Evolutionary conservation across 2,113 vertebrate species (phyloP).

Genomic region (Petrocephalus microphthalmus): DNA sequence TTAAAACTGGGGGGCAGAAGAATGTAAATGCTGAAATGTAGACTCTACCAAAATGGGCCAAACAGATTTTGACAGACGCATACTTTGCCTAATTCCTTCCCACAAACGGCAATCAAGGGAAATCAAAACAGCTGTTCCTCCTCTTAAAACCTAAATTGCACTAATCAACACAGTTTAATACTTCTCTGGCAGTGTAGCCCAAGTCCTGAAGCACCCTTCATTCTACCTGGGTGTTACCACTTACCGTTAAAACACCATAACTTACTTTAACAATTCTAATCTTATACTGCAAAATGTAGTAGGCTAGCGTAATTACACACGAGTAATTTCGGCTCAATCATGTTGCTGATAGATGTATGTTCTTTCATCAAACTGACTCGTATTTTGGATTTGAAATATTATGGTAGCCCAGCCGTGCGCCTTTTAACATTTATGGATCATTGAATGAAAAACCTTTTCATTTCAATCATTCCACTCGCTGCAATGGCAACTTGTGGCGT

Average conservation of each 20-base stretch:
- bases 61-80: slow-evolving; percentile 62
- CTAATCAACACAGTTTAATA: slow-evolving; percentile 65
- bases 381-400: background rate
- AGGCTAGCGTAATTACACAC: background rate
- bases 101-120: slow-evolving; percentile 60
- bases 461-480: background rate
- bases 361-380: background rate
- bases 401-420: background rate
- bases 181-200: slow-evolving; percentile 31
- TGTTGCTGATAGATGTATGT: background rate
- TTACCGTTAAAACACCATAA: slow-evolving; percentile 46
- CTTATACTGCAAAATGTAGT: slow-evolving; percentile 30
- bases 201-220: slow-evolving; percentile 19
- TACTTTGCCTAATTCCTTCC: slow-evolving; percentile 56
- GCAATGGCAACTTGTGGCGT: background rate
- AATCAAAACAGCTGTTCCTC: slow-evolving; percentile 65
- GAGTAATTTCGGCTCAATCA: background rate
- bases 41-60: slow-evolving; percentile 42
- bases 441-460: background rate
- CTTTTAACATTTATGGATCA: background rate
- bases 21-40: slow-evolving; percentile 30
- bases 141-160: slow-evolving; percentile 55
- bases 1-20: slow-evolving; percentile 29
- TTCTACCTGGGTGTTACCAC: slow-evolving; percentile 15
- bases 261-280: slow-evolving; percentile 53